Percentiles rank a stretch among this genome's conserved stretches.
phyloP scores from a whole-genome alignment of 2,888 invertebrate genomes.

The Cephus rjabovi region DNA sequence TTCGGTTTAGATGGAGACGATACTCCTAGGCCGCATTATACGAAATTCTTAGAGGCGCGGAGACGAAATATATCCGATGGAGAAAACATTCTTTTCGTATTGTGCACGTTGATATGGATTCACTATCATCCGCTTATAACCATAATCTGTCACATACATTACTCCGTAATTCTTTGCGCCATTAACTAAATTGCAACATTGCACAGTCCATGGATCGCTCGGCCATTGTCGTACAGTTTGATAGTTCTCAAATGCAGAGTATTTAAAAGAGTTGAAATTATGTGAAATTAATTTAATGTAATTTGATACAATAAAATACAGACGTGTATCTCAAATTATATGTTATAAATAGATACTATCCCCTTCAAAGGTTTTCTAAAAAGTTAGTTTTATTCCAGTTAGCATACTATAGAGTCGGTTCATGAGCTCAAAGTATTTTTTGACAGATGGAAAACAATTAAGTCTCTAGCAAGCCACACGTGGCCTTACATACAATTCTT shows the following conservation, averaged over 20 bases:
- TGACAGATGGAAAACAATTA: neutral
- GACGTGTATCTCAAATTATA: conserved; percentile 39
- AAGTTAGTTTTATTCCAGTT: conserved; percentile 55
- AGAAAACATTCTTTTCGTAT: neutral
- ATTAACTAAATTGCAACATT: neutral
- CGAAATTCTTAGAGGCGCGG: neutral
- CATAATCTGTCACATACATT: neutral
- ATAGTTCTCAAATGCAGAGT: neutral
- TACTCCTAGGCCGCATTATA: conserved; percentile 1
- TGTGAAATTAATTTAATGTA: conserved; percentile 34
- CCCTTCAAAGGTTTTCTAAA: conserved; percentile 47
- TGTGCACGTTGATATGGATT: neutral
- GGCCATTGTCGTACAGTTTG: neutral
- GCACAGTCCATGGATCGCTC: neutral
- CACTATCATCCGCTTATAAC: neutral
- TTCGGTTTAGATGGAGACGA: neutral
- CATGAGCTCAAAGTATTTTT: neutral
- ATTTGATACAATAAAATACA: conserved; percentile 46
- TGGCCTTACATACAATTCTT: neutral
- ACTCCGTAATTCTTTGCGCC: neutral
- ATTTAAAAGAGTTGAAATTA: conserved; percentile 8
- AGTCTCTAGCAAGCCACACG: neutral
- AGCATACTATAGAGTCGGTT: conserved; percentile 38
- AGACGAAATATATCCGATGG: neutral
- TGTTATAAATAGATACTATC: conserved; percentile 54